phyloP scores from a whole-genome alignment of 2,888 invertebrate genomes.

The Pogonocherus hispidulus region DNA sequence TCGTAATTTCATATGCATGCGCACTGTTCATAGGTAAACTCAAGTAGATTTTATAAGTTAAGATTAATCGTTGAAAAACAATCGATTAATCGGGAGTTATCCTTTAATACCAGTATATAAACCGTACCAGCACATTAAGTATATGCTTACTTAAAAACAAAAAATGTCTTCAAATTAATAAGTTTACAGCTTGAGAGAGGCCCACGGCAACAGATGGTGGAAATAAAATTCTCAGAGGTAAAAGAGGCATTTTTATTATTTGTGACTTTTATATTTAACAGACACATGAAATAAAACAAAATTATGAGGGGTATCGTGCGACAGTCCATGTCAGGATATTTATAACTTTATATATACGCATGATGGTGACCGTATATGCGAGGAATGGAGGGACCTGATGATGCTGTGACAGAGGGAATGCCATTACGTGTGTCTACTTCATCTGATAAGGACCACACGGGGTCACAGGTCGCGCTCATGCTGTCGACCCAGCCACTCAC shows the following conservation, averaged over 20 bases:
- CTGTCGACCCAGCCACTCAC: conserved; percentile 60
- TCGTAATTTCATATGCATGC: too few species aligned
- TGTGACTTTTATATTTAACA: conserved; percentile 53
- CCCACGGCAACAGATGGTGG: conserved; percentile 4
- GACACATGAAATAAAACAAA: conserved; percentile 55
- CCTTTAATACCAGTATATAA: too few species aligned
- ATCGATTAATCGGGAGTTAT: too few species aligned
- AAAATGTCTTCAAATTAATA: too few species aligned
- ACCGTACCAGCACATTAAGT: too few species aligned
- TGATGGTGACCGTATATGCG: conserved; percentile 43
- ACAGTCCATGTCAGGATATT: conserved; percentile 48
- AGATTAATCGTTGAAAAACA: too few species aligned
- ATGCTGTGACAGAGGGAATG: conserved; percentile 62
- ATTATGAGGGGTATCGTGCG: conserved; percentile 52
- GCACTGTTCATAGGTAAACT: too few species aligned
- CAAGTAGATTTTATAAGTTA: too few species aligned
- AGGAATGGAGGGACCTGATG: conserved; percentile 51
- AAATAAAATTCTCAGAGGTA: conserved; percentile 33
- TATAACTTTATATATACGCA: conserved; percentile 47
- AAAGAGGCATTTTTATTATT: conserved; percentile 45
- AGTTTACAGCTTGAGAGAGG: too few species aligned
- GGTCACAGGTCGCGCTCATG: conserved; percentile 64
- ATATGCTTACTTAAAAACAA: too few species aligned
- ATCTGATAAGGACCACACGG: conserved; percentile 65
- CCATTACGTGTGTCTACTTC: conserved; percentile 66